A percentile compares a stretch with the other conserved stretches of the same genome.
phyloP scores from a whole-genome alignment of 2,888 invertebrate species.

The Saturnia pavonia region DNA sequence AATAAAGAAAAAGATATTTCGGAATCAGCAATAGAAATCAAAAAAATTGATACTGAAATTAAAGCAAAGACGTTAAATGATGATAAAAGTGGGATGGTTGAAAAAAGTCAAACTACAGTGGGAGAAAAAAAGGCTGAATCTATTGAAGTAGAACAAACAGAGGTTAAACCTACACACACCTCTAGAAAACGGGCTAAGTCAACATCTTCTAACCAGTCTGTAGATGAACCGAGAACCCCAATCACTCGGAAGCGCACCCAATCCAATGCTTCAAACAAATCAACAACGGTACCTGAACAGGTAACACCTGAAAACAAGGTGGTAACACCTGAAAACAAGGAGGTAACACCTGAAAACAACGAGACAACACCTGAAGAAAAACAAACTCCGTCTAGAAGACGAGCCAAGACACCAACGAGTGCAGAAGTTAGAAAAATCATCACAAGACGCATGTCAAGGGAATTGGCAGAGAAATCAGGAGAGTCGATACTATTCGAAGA shows the following conservation, averaged over 20 bases:
- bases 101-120: not conserved
- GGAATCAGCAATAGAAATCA: conserved; percentile 12
- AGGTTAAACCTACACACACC: conserved; percentile 25
- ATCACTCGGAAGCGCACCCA: conserved; percentile 58
- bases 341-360: conserved; percentile 10
- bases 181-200: conserved; percentile 44
- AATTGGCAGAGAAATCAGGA: conserved; percentile 55
- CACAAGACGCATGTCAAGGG: conserved; percentile 66
- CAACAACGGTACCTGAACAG: conserved; percentile 40
- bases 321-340: conserved; percentile 45
- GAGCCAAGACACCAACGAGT: conserved; percentile 58
- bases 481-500: conserved; percentile 54
- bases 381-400: conserved; percentile 42
- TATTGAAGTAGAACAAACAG: not conserved
- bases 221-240: conserved; percentile 50
- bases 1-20: conserved; percentile 5
- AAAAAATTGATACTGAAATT: not conserved
- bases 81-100: not conserved
- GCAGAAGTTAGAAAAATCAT: conserved; percentile 63
- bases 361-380: conserved; percentile 25
- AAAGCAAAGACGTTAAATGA: not conserved
- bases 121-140: not conserved
- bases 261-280: conserved; percentile 55
- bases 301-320: conserved; percentile 23
- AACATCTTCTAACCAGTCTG: conserved; percentile 44